Evolutionary conservation across 2,888 invertebrate species (phyloP).

Genomic region (Epinotia demarniana): DNA sequence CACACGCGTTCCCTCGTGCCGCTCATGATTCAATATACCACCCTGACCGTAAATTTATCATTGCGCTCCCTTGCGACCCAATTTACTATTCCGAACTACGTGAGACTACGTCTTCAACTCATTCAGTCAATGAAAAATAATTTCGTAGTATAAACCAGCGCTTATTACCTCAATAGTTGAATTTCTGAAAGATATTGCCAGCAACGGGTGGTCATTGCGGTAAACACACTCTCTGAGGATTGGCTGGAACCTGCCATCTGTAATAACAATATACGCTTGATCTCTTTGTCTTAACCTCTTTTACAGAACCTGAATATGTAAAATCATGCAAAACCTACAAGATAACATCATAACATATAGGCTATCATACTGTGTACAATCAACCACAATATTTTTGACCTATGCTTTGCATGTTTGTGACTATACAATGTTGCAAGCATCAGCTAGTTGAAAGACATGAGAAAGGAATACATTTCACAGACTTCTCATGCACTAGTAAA

Average conservation of each 20-base stretch:
- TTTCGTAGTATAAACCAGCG: conserved; percentile 46
- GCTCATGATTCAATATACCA: no score
- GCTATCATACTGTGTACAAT: not conserved
- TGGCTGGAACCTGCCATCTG: conserved; percentile 92
- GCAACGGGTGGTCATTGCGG: conserved; percentile 87
- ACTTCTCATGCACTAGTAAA: conserved; percentile 9
- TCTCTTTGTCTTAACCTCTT: not conserved
- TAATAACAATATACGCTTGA: conserved; percentile 53
- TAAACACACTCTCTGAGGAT: conserved; percentile 90
- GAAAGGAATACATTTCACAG: not conserved
- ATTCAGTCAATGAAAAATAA: no score
- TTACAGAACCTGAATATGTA: not conserved
- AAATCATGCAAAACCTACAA: not conserved
- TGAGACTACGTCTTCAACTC: no score
- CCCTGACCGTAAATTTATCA: no score
- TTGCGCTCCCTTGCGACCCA: no score
- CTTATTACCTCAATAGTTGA: conserved; percentile 87
- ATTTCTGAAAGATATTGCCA: conserved; percentile 90
- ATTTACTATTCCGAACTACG: no score
- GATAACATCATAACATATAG: not conserved
- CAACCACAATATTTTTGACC: not conserved
- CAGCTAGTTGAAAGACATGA: no score
- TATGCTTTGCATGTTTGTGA: no score
- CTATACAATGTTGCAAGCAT: no score
- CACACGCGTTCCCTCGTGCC: no score